These are phyloP conservation scores for Himalopsyche kuldschensis DNA, from an alignment of 2,888 invertebrate species.

Conservation along the genomic window DNA sequence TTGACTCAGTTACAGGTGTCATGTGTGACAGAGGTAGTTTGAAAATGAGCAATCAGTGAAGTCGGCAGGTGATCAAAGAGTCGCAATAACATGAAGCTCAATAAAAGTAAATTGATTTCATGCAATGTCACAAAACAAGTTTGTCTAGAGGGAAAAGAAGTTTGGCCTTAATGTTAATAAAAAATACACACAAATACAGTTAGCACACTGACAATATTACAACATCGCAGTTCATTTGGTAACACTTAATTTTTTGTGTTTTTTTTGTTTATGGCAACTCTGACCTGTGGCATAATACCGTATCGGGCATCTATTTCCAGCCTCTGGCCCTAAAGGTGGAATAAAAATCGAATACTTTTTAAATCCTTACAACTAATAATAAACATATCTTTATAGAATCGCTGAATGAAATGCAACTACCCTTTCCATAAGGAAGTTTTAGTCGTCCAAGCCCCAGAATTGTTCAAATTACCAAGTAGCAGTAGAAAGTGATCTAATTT, in stretches of 20 bases:
- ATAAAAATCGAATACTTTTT: not conserved
- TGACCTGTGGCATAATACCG: slow-evolving; percentile 84
- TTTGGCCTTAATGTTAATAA: not conserved
- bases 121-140: slow-evolving; percentile 22
- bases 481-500: too few relatives aligned
- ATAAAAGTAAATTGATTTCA: not conserved
- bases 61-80: not conserved
- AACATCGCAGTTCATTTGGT: slow-evolving; percentile 16
- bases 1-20: too few relatives aligned
- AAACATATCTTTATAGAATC: not conserved
- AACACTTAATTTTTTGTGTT: not conserved
- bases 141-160: not conserved
- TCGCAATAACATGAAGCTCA: not conserved
- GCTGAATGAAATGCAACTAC: not conserved
- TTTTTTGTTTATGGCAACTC: slow-evolving; percentile 40
- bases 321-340: slow-evolving; percentile 78
- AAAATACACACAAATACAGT: slow-evolving; percentile 19
- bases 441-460: not conserved
- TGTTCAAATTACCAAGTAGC: not conserved
- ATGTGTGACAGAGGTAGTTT: not conserved
- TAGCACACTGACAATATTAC: slow-evolving; percentile 39
- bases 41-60: not conserved
- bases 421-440: slow-evolving; percentile 27
- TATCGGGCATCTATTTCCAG: slow-evolving; percentile 90
- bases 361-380: slow-evolving; percentile 16